Evolutionary conservation across 2,113 vertebrate species (phyloP).

Genomic region (Lipophrys pholis): DNA sequence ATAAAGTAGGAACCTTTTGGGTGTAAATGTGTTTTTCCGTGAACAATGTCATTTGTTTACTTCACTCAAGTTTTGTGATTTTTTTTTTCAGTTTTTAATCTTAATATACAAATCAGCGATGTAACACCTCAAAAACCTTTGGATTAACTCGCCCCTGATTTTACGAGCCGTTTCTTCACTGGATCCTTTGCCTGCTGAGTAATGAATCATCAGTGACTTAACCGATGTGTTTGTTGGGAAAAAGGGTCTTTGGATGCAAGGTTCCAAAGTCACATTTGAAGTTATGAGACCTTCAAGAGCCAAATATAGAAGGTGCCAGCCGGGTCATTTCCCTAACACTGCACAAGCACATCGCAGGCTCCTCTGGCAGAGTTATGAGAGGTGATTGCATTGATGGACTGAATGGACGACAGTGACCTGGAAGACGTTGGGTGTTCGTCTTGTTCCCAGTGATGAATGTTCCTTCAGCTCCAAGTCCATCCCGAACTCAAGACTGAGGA

Average conservation of each 20-base stretch:
- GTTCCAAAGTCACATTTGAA: background rate
- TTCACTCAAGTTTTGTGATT: no score
- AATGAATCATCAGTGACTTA: background rate
- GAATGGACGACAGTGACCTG: slow-evolving; percentile 21
- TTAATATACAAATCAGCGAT: no score
- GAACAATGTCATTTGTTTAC: no score
- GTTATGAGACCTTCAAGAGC: slow-evolving; percentile 26
- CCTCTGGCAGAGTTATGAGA: slow-evolving; percentile 27
- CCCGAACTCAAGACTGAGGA: slow-evolving; percentile 54
- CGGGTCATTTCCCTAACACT: slow-evolving; percentile 41
- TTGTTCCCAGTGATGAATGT: slow-evolving; percentile 50
- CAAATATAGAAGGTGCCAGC: slow-evolving; percentile 23
- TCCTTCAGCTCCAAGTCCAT: slow-evolving; percentile 47
- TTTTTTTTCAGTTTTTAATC: no score
- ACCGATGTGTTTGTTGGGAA: slow-evolving; percentile 6
- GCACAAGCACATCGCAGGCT: background rate
- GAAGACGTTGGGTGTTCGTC: slow-evolving; percentile 25
- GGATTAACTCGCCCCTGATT: no score
- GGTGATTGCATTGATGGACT: slow-evolving; percentile 55
- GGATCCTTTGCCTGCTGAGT: background rate
- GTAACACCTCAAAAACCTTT: no score
- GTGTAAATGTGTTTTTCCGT: no score
- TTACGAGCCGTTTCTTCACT: no score
- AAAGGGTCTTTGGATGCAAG: slow-evolving; percentile 1
- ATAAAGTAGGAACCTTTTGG: no score